These are phyloP conservation scores for Agrypnus murinus DNA, from an alignment of 2,888 invertebrate genomes.

Conservation along the genomic window DNA sequence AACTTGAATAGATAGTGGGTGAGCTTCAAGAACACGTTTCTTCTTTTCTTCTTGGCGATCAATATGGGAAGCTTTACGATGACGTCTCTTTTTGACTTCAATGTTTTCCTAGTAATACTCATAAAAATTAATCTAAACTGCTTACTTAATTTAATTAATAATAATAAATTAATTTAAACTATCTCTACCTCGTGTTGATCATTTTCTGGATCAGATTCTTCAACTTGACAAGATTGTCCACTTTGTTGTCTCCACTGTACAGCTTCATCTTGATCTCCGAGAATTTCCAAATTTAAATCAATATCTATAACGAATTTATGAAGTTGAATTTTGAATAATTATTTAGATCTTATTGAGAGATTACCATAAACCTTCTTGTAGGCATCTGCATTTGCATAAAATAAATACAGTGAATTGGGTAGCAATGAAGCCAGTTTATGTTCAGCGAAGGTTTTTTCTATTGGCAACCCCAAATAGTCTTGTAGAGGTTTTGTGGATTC, in stretches of 20 bases:
- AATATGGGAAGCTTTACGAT: constrained; percentile 74
- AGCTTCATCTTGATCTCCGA: constrained; percentile 83
- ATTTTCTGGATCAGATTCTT: constrained; percentile 81
- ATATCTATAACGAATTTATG: constrained; percentile 68
- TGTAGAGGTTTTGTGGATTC: constrained; percentile 92
- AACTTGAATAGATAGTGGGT: constrained; percentile 82
- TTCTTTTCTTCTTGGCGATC: constrained; percentile 82
- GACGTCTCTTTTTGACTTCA: constrained; percentile 77
- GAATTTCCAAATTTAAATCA: constrained; percentile 73
- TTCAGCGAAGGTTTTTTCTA: constrained; percentile 86
- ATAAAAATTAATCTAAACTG: constrained; percentile 21
- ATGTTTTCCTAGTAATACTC: constrained; percentile 63
- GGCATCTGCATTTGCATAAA: constrained; percentile 89
- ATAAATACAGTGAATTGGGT: constrained; percentile 87
- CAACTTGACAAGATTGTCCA: constrained; percentile 69
- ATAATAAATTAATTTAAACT: background rate
- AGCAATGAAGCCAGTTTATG: constrained; percentile 84
- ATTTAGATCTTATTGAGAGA: no score
- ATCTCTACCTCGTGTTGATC: constrained; percentile 65
- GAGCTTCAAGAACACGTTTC: constrained; percentile 79
- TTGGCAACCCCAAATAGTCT: constrained; percentile 87
- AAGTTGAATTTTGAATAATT: no score
- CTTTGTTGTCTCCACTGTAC: constrained; percentile 73
- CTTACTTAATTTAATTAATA: background rate
- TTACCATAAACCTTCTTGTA: constrained; percentile 85